Conservation (phyloP, 2,797 vertebrate genomes). For the Pygocentrus nattereri region DNA sequence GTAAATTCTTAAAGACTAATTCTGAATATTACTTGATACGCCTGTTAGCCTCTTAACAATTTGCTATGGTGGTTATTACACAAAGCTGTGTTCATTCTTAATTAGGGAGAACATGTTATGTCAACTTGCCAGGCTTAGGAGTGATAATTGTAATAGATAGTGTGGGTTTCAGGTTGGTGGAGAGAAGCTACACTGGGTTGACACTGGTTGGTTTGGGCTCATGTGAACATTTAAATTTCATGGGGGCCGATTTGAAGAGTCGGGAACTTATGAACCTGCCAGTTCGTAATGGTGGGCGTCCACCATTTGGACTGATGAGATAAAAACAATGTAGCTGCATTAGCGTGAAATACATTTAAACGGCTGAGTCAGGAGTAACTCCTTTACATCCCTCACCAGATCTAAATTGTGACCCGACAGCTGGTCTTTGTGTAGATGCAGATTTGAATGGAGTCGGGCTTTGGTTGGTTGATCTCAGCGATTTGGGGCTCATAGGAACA, state of each 20-base stretch:
- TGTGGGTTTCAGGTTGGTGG: background rate
- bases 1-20: too few relatives aligned
- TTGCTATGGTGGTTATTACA: too few relatives aligned
- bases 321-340: background rate
- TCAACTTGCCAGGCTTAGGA: slow-evolving; percentile 28
- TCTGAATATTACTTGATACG: too few relatives aligned
- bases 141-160: background rate
- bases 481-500: slow-evolving; percentile 58
- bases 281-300: background rate
- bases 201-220: background rate
- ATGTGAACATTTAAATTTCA: slow-evolving; percentile 25
- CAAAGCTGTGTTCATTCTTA: background rate
- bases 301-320: background rate
- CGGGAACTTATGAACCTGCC: background rate
- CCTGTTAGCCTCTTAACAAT: too few relatives aligned
- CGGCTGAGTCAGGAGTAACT: too few relatives aligned
- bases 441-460: slow-evolving; percentile 18
- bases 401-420: slow-evolving; percentile 6
- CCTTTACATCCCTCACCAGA: slow-evolving; percentile 19
- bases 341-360: too few relatives aligned
- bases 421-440: background rate
- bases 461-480: slow-evolving; percentile 36
- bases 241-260: background rate
- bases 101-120: background rate
- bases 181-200: background rate